Evolutionary conservation across 2,113 vertebrate genomes (phyloP), one percentile per base, ranked within the genome.

Genomic region (Antechinus stuartii): DNA sequence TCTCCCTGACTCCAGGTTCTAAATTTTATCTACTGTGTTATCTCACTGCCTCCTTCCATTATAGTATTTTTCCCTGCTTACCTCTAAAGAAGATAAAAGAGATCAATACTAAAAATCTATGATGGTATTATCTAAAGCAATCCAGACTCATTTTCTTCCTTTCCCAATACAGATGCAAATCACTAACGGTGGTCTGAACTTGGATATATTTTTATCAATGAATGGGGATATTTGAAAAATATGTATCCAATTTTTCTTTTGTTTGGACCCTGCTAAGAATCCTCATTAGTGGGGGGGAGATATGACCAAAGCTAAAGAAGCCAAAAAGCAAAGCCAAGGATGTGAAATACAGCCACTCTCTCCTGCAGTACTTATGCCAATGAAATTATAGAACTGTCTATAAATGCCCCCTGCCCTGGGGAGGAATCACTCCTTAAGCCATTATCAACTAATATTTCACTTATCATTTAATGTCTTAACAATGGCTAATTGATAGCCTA

Each of bases 381-480:
- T n/a, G 35, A 76, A 76, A 76, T 7, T 16, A 76, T n/a, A n/a
- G 35, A n/a, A 14, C 68, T n/a, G 16, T n/a, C 35, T 19, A n/a
- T 84, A 84, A 84, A 16, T 22, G n/a, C 68, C 16, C n/a, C 61
- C 12, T 22, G n/a, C 68, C 35, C n/a, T 30, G 3, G 16, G 61
- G 61, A 68, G 61, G 30, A 68, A 68, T 68, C n/a, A 42, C 90
- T 35, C 93, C 90, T 84, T 94, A 49, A 27, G 12, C 24, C 53
- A 26, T 24, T 90, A 90, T n/a, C 19, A 90, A 5, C n/a, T 76
- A 25, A 95, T 84, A 23, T 14, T 84, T 94, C 76, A 52, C 27
- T 91, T 90, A 55, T 30, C 93, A 68, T 50, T 90, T 68, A 94
- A 96, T 57, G 93, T 26, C 54, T 93, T 68, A 93, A 11, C 54